Conservation (phyloP, 2,888 invertebrate genomes). For the Gisinianus flammeolus region DNA sequence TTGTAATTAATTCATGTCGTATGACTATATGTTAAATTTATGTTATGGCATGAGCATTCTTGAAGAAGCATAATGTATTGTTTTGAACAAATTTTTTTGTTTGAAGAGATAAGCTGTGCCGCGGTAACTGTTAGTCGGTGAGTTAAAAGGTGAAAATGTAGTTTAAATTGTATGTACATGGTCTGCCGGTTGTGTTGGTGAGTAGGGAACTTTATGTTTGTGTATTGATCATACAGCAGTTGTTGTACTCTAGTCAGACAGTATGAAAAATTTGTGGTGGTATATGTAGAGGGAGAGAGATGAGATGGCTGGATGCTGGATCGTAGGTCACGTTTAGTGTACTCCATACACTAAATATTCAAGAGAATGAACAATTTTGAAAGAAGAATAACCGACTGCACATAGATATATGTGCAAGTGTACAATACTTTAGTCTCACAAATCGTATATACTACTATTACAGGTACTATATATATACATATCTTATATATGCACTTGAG, state of each 20-base stretch:
- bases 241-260: neutral
- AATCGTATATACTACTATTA: too few relatives aligned
- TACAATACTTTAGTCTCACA: too few relatives aligned
- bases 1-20: slow-evolving; percentile 12
- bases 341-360: neutral
- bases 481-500: neutral
- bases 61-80: neutral
- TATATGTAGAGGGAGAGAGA: slow-evolving; percentile 1
- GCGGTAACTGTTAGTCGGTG: slow-evolving; percentile 7
- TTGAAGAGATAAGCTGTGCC: neutral
- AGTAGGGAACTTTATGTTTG: neutral
- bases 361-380: neutral
- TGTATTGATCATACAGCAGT: neutral
- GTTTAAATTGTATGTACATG: slow-evolving; percentile 3
- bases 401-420: neutral
- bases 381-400: neutral
- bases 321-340: slow-evolving; percentile 20
- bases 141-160: slow-evolving; percentile 8
- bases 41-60: slow-evolving; percentile 11
- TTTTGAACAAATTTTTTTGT: neutral
- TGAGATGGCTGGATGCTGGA: neutral
- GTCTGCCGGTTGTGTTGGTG: neutral
- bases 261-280: neutral
- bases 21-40: neutral
- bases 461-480: neutral